Evolutionary conservation across 2,113 vertebrate genomes (phyloP), one percentile per base, ranked within the genome.

Genomic region (Gymnarchus niloticus): DNA sequence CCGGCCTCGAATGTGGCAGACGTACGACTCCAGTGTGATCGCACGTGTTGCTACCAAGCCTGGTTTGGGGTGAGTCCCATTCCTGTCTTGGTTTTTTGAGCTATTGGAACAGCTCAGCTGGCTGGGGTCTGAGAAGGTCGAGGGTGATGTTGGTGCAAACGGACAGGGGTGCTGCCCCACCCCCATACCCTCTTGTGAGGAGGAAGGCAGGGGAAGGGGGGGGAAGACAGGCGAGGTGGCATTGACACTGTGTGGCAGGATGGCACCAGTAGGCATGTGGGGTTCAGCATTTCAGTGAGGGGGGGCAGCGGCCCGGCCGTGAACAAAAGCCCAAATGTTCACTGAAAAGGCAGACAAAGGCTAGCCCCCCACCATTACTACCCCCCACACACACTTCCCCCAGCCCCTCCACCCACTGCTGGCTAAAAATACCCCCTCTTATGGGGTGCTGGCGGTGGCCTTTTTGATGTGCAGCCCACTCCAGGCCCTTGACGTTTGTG

Each of bases 391-490:
- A 46, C 82, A 73, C 61, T 14, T 6, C 77, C 78, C 37, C 52
- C 21, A 83, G 14, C 86, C 33, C 19, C 49, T 56, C 49, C 80
- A 19, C 48, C 61, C 69, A 56, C 85, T 59, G 59, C 87, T 83
- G 84, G 84, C 89, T 89, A 86, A 91, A 91, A 90, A 90, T 88
- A 89, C 86, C 86, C 88, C 83, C 84, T 85, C 84, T 87, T 69
- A 52, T 61, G 84, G 48, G 57, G 37, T 28, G 81, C 87, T 78
- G n/a, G n/a, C 33, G 59, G 77, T 87, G 54, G 84, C 87, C 85
- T 83, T 88, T 90, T 90, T 90, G 88, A 91, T 90, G 88, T 83
- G 57, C 83, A 76, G 85, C 88, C 88, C 88, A 90, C 88, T 90
- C 86, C 46, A 84, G 85, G 89, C 49, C 77, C 41, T 25, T 46